Percentiles rank a stretch among this genome's conserved stretches.
Evolutionary conservation across 2,888 invertebrate species (phyloP).

Genomic region (Steinernema hermaphroditum): DNA sequence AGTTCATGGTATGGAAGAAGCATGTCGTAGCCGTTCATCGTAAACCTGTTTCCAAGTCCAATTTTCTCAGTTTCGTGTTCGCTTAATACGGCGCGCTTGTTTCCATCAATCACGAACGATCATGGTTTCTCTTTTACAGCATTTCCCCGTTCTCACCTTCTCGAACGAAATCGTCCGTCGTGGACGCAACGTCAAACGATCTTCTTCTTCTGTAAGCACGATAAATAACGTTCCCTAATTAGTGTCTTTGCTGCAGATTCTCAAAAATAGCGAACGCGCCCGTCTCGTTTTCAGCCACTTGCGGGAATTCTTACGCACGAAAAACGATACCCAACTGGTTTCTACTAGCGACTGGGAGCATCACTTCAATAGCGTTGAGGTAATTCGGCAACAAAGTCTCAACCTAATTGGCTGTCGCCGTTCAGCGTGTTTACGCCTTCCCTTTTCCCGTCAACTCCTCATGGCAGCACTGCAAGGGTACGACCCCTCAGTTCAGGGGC

Average conservation of each 20-base stretch:
- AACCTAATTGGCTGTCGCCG: slow-evolving; percentile 4
- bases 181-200: slow-evolving; percentile 27
- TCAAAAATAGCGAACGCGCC: slow-evolving; percentile 61
- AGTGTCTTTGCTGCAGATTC: slow-evolving; percentile 46
- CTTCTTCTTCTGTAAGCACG: slow-evolving; percentile 16
- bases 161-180: slow-evolving; percentile 43
- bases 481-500: slow-evolving; percentile 69
- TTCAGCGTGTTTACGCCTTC: slow-evolving; percentile 58
- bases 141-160: slow-evolving; percentile 63
- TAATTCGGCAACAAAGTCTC: slow-evolving; percentile 32
- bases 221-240: neutral
- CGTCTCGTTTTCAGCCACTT: slow-evolving; percentile 61
- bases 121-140: slow-evolving; percentile 50
- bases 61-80: neutral
- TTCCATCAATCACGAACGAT: neutral
- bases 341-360: slow-evolving; percentile 55
- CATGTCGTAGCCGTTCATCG: too few relatives aligned
- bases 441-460: slow-evolving; percentile 63
- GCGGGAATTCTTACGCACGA: slow-evolving; percentile 55
- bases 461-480: slow-evolving; percentile 65
- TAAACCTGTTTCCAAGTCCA: neutral
- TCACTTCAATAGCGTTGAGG: slow-evolving; percentile 59
- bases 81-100: neutral
- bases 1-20: too few relatives aligned
- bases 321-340: slow-evolving; percentile 44